Base-by-base conservation (phyloP, 53 echinoderm and acorn worm species). In the Stichopus horrens region DNA sequence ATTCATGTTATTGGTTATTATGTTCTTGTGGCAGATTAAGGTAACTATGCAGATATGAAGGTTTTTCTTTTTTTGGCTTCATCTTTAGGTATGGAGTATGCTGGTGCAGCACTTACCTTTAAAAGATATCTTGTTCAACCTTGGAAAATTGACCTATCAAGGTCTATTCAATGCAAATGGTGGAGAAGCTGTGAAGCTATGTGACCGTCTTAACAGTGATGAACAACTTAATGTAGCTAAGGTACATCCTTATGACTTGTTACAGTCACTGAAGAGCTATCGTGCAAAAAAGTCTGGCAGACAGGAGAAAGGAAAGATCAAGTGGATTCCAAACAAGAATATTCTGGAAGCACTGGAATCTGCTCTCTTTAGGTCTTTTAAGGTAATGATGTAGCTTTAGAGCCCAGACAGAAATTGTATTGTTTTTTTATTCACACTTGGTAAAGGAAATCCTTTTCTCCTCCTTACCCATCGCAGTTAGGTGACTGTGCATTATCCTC, bases 201-300 rank as follows among this genome's bases (percentile, higher is more conserved):
- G 95, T 86, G 92, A 96, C 52, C 88, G 94, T n/a, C 92, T 97
- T 21, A 90, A 89, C 16, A 88, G 86, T 54, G 89, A 93, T 55
- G 86, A 76, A 7, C 76, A 76, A 7, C 92, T 97, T 18, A 74
- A 86, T 11, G 90, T 81, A 57, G 94, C 97, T 7, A 91, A 89
- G n/a, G 56, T 97, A 8, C 97, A 97, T 79, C 97, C 97, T 16
- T 93, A 95, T 74, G 89, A 83, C 66, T 57, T 94, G 53, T 93
- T 97, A 76, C 88, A 93, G 51, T 94, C 85, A 58, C 23, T 10
- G 68, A 90, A 91, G 58, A 89, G 91, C 53, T 97, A 97, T 89
- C 89, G 92, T 75, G 77, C 91, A 9, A 92, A 91, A 65, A 95
- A 94, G 76, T 92, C 93, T 5, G 88, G 89, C 54, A 95, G 91